These are phyloP conservation scores for Ophion ventricosus DNA, from an alignment of 2,888 invertebrate species.

Conservation along the genomic window DNA sequence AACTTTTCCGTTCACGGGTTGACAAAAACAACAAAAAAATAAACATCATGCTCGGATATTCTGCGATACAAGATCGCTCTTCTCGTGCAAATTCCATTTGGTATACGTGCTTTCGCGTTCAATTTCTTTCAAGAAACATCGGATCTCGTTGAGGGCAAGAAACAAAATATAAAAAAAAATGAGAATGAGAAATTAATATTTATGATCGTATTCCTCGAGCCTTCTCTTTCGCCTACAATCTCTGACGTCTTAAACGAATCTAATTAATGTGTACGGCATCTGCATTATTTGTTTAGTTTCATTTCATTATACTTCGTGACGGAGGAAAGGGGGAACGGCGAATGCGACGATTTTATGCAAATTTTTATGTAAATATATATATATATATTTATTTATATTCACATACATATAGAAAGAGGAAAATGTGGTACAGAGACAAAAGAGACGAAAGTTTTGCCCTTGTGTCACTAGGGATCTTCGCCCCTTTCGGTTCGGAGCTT, in stretches of 20 bases:
- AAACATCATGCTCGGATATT: neutral
- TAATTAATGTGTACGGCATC: conserved; percentile 81
- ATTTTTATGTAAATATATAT: conserved; percentile 67
- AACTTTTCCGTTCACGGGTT: neutral
- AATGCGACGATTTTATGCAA: conserved; percentile 81
- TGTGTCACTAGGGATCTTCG: conserved; percentile 54
- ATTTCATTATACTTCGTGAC: conserved; percentile 78
- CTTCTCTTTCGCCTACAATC: conserved; percentile 39
- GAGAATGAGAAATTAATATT: conserved; percentile 31
- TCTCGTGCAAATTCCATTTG: neutral
- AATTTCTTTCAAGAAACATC: conserved; percentile 2
- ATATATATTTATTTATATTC: conserved; percentile 1
- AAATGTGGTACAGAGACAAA: conserved; percentile 65
- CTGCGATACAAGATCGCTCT: neutral
- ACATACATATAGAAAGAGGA: conserved; percentile 63
- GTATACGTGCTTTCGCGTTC: neutral
- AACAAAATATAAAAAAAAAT: conserved; percentile 2
- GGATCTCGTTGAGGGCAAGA: neutral
- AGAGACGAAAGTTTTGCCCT: conserved; percentile 53
- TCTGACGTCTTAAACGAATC: conserved; percentile 71
- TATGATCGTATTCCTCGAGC: conserved; percentile 32
- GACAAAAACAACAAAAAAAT: neutral
- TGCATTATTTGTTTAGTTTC: conserved; percentile 83
- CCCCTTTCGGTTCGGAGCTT: conserved; percentile 49
- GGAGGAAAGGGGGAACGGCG: conserved; percentile 50